phyloP scores from a whole-genome alignment of 2,113 vertebrate genomes.

The Coptodon bakossiorum region DNA sequence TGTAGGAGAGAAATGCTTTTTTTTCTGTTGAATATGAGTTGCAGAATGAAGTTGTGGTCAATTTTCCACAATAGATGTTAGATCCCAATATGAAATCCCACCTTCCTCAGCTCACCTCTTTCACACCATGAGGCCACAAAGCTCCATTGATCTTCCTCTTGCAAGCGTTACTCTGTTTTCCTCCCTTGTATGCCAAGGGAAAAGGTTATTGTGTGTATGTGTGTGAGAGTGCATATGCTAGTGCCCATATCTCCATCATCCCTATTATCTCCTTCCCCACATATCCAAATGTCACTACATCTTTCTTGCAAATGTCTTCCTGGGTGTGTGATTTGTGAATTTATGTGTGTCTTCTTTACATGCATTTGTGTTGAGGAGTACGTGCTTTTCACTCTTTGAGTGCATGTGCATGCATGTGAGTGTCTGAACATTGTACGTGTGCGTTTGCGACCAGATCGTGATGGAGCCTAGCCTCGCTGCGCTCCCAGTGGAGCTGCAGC shows the following conservation, averaged over 20 bases:
- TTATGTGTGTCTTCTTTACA: conserved; percentile 8
- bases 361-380: not conserved
- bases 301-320: conserved; percentile 67
- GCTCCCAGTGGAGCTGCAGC: conserved; percentile 45
- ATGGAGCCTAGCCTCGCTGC: conserved; percentile 19
- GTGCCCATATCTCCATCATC: conserved; percentile 64
- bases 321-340: conserved; percentile 27
- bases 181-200: conserved; percentile 51
- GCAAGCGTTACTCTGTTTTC: conserved; percentile 57
- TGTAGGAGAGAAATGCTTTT: not conserved
- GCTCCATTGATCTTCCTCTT: conserved; percentile 59
- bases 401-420: not conserved
- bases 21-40: not conserved
- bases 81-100: conserved; percentile 36
- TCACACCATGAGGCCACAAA: conserved; percentile 65
- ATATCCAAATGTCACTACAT: conserved; percentile 70
- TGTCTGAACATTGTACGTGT: not conserved
- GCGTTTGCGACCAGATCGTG: conserved; percentile 23
- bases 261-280: conserved; percentile 63
- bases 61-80: conserved; percentile 20
- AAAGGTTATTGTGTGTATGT: conserved; percentile 62
- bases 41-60: conserved; percentile 15
- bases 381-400: not conserved
- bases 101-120: conserved; percentile 47
- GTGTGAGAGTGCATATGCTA: conserved; percentile 38